Base-by-base conservation (phyloP, 2,888 invertebrate species). In the Diplolepis rosae region DNA sequence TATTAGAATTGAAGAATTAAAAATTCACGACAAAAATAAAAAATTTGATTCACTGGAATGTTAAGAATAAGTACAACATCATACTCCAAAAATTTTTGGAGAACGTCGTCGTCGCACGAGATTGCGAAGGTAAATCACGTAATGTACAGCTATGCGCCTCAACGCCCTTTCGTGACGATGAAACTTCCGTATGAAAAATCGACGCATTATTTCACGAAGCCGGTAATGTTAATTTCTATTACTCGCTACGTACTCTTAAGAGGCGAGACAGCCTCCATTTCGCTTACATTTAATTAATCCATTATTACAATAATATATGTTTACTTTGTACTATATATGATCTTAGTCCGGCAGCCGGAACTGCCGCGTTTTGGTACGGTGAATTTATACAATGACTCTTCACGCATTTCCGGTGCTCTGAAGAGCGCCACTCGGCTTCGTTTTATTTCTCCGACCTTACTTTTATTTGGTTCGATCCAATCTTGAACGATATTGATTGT, bases 281-380 rank as follows among this genome's bases (percentile, higher is more conserved):
- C 68, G 42, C 68, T 80, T 80, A 79, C 69, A 76, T 75, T 80
- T 80, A 80, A 80, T 84, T 84, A 81, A 82, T 82, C 79, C 82
- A 85, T 85, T 85, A 85, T 87, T 86, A 87, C 82, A 84, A 84
- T 85, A 84, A 85, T 87, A 87, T 87, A 88, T 86, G 87, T 88
- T 88, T 88, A 88, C 81, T 88, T 88, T 88, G 88, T 88, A 88
- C 88, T 88, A 87, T 88, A 87, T 88, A 88, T 84, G 88, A 88
- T 88, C 86, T 87, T 87, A 84, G 87, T 84, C 82, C 86, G 83
- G 82, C 83, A 80, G 81, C 78, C 80, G 80, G 75, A 74, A 79
- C 73, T 81, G 83, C 80, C 83, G 83, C 80, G 72, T 81, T 83
- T 85, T 85, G 84, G 85, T 86, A 86, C 85, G 81, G 85, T 82